Evolutionary conservation across 2,113 vertebrate species (phyloP).

Genomic region (Climacteris rufus): DNA sequence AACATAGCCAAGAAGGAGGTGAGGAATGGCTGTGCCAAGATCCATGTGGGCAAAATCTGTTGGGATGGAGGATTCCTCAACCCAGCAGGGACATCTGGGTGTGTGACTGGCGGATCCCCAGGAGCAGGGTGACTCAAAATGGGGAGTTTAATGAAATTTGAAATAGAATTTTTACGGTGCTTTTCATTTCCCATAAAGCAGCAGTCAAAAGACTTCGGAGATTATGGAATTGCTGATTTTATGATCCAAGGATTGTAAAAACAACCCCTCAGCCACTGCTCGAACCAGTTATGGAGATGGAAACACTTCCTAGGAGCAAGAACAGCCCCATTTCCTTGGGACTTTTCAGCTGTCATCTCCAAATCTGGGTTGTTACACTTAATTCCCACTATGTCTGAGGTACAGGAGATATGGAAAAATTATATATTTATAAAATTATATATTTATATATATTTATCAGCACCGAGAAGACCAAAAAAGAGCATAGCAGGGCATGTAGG

Average conservation of each 20-base stretch:
- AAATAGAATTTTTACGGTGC: background rate
- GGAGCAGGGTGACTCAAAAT: background rate
- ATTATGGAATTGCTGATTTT: constrained; percentile 9
- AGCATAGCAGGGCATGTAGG: background rate
- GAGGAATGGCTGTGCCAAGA: background rate
- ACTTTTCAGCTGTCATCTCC: background rate
- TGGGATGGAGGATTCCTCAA: background rate
- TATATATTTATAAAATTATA: background rate
- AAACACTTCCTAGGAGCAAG: background rate
- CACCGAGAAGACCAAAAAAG: no score
- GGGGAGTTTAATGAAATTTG: background rate
- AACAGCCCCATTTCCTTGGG: background rate
- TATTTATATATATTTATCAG: background rate
- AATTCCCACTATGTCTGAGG: background rate
- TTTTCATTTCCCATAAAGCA: constrained; percentile 36
- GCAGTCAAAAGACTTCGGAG: background rate
- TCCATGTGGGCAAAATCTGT: background rate
- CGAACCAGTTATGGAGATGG: background rate
- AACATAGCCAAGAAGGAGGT: background rate
- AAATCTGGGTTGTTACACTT: background rate
- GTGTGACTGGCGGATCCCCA: background rate
- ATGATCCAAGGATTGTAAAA: constrained; percentile 2
- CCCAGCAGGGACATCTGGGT: background rate
- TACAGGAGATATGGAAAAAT: background rate
- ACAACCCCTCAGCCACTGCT: background rate